Evolutionary conservation across 2,113 vertebrate species (phyloP), one percentile per base, ranked within the genome.

Genomic region (Pedetes capensis): DNA sequence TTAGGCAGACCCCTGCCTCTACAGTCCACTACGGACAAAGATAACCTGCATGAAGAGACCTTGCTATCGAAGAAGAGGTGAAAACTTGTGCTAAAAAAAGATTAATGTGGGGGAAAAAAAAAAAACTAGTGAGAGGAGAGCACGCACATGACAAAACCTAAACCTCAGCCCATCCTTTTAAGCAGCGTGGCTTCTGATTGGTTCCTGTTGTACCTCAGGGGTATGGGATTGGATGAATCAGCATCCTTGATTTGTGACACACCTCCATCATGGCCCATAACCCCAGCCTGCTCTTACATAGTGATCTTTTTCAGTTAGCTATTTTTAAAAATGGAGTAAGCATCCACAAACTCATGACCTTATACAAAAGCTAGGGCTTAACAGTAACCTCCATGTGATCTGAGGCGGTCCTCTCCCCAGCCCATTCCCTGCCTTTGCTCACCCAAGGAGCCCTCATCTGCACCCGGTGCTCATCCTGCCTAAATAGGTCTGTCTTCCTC

Each of bases 271-370:
- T 3, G n/a, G 16, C n/a, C 57, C 47, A 6, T 16, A 37, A n/a
- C n/a, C 3, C 5, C 17, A 66, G 39, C 11, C 42, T 78, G 72
- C 39, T 94, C 72, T 69, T 83, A 13, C 5, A 47, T 16, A 53
- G 63, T 63, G 69, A 71, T 66, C n/a, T 74, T 86, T 83, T n/a
- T 53, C 5, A 84, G 39, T 79, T n/a, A 53, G 42, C 13, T 92
- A 14, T 79, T 94, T 91, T 88, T 63, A 89, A 78, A 68, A 64
- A 79, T 79, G 78, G 39, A 75, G 82, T 87, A 81, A 83, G 20
- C 27, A 79, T 69, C 91, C 68, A 69, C 44, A 87, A 88, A 91
- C 14, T 76, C 69, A 64, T 47, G 13, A 32, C 69, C 74, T 79
- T 39, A 89, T 89, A 83, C 78, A 42, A 71, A 95, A 93, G 34